These are phyloP conservation scores for Epistrophe eligans DNA, from an alignment of 2,888 invertebrate species.

Conservation along the genomic window DNA sequence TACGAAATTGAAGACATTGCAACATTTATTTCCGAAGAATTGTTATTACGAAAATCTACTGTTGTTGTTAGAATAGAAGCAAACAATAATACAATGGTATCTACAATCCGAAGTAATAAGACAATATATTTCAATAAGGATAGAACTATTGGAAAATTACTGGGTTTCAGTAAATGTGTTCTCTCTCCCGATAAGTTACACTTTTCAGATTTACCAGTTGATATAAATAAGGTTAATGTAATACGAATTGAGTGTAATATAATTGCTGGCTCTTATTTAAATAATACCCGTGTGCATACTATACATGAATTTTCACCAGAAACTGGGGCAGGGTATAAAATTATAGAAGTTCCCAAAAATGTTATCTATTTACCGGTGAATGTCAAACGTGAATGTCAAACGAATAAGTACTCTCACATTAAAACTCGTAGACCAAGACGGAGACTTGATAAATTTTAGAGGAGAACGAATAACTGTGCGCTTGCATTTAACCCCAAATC, in stretches of 20 bases:
- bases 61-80: conserved; percentile 7
- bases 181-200: neutral
- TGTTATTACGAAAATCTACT: conserved; percentile 6
- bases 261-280: conserved; percentile 65
- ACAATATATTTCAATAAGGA: conserved; percentile 74
- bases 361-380: neutral
- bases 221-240: conserved; percentile 28
- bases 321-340: conserved; percentile 79
- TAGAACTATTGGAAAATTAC: conserved; percentile 30
- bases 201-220: conserved; percentile 79
- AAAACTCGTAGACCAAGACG: conserved; percentile 71
- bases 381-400: too few species aligned
- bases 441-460: conserved; percentile 78
- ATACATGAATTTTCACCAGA: conserved; percentile 80
- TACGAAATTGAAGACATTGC: conserved; percentile 79
- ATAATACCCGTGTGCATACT: conserved; percentile 78
- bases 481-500: conserved; percentile 66
- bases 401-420: conserved; percentile 65
- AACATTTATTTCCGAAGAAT: neutral
- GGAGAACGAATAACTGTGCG: conserved; percentile 78
- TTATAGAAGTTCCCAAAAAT: neutral
- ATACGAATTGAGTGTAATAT: conserved; percentile 71
- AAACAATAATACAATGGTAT: conserved; percentile 35
- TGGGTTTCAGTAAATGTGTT: neutral
- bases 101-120: conserved; percentile 12